Evolutionary conservation across 1,140 invertebrate species (phyloP).

Genomic region (Orius insidiosus): DNA sequence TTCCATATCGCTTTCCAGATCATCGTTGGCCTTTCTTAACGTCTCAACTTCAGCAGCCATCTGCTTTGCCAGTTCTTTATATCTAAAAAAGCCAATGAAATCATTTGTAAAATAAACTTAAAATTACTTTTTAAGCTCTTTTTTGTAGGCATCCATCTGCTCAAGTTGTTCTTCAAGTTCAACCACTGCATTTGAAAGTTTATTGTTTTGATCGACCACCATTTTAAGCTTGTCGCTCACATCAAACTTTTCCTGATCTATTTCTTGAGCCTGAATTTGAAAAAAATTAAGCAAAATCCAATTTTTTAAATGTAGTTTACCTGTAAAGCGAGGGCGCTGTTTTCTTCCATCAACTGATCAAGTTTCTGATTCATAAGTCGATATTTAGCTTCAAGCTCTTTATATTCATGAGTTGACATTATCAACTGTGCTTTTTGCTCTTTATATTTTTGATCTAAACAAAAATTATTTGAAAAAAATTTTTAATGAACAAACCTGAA

Average conservation of each 20-base stretch:
- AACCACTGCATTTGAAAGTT: constrained; percentile 39
- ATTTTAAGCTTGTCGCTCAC: constrained; percentile 40
- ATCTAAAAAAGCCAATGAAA: constrained; percentile 28
- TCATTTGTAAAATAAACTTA: constrained; percentile 23
- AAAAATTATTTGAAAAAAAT: too few species aligned
- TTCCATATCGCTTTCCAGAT: constrained; percentile 47
- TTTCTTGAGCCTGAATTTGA: constrained; percentile 32
- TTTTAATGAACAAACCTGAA: too few species aligned
- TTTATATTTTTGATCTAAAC: constrained; percentile 27
- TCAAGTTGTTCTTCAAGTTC: constrained; percentile 37
- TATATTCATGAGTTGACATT: constrained; percentile 48
- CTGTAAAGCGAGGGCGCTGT: constrained; percentile 34
- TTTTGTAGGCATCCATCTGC: constrained; percentile 35
- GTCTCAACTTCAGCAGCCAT: constrained; percentile 27
- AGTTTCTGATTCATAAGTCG: constrained; percentile 41
- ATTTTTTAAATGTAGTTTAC: too few species aligned
- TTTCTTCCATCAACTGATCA: constrained; percentile 44
- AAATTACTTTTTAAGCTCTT: constrained; percentile 24
- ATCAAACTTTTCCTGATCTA: constrained; percentile 39
- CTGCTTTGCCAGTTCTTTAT: constrained; percentile 32
- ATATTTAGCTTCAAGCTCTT: constrained; percentile 39
- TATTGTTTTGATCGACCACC: constrained; percentile 38
- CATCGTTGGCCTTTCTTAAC: constrained; percentile 29
- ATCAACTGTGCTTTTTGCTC: constrained; percentile 53
- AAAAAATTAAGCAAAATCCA: too few species aligned